Evolutionary conservation across 2,113 vertebrate species (phyloP), one percentile per base, ranked within the genome.

Genomic region (Tenebrosternarchus preto): DNA sequence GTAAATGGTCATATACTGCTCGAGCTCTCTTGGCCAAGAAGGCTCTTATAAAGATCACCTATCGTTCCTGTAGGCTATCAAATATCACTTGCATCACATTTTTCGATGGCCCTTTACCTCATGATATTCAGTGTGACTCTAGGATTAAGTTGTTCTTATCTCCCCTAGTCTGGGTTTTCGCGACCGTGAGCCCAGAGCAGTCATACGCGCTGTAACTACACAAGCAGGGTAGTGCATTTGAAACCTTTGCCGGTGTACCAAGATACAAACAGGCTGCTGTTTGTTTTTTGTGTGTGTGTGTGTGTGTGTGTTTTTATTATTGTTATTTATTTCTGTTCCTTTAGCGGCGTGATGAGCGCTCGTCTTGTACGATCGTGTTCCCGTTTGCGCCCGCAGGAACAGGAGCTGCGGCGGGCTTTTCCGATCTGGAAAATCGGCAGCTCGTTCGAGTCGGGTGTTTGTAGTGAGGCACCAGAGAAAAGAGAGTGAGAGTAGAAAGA

Each of bases 1-100:
- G 33, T 87, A 81, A 89, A 85, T 53, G 79, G 77, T 73, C 77
- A 5, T 88, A 89, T 90, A 86, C 84, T 86, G 71, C 87, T 80
- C 86, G 73, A 74, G 39, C 70, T 73, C 77, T 64, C 84, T 67
- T 85, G 61, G 83, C 79, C 78, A 87, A 75, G 86, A 85, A 84
- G 68, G 80, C 83, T 87, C 87, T 90, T 27, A 36, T 19, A 80
- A 82, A 82, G 75, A 79, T 82, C 90, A 90, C 85, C 84, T 85
- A 82, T 87, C 84, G 88, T 56, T 56, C 53, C 31, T 22, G 1
- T 55, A n/a, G 19, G 22, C 36, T 31, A 61, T 67, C 25, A 56
- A 55, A 50, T 9, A 8, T 3, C 43, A 11, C 20, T 60, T 50
- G 43, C 64, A 36, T 53, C 53, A 11, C 67, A 1, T 85, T 61